Conservation (phyloP, 2,888 invertebrate genomes). For the Lomographa bimaculata region DNA sequence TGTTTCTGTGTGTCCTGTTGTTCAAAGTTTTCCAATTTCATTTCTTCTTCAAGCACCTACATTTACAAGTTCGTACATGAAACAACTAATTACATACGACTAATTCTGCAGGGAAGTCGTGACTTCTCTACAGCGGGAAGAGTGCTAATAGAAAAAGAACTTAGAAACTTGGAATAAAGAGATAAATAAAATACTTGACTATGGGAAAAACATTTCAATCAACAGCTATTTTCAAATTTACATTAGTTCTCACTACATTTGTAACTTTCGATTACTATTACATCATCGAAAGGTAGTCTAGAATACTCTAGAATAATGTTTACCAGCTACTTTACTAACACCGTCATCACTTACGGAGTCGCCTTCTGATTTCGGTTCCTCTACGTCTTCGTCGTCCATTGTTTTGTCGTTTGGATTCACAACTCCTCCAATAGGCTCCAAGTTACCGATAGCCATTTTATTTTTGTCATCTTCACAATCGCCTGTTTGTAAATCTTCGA, state of each 20-base stretch:
- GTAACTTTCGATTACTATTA: too few relatives aligned
- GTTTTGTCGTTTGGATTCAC: conserved; percentile 21
- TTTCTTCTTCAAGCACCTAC: conserved; percentile 64
- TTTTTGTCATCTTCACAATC: conserved; percentile 7
- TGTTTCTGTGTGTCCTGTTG: conserved; percentile 56
- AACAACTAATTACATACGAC: conserved; percentile 11
- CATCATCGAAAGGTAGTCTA: too few relatives aligned
- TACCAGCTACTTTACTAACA: too few relatives aligned
- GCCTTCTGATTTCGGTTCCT: conserved; percentile 39
- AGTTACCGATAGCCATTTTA: conserved; percentile 15
- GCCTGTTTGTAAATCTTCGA: conserved; percentile 1
- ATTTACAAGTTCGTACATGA: conserved; percentile 24
- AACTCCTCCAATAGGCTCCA: conserved; percentile 10
- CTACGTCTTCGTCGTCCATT: conserved; percentile 37
- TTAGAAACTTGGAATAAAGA: conserved; percentile 3
- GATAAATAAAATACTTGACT: too few relatives aligned
- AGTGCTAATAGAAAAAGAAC: not conserved
- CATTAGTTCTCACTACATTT: too few relatives aligned
- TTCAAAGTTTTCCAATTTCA: conserved; percentile 64
- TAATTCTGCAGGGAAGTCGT: too few relatives aligned
- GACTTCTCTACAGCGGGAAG: too few relatives aligned
- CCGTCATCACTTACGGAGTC: conserved; percentile 54
- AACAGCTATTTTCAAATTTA: too few relatives aligned
- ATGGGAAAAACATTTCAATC: too few relatives aligned
- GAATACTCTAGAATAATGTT: too few relatives aligned